Evolutionary conservation across 2,113 vertebrate species (phyloP), one percentile per base, ranked within the genome.

Genomic region (Odocoileus virginianus): DNA sequence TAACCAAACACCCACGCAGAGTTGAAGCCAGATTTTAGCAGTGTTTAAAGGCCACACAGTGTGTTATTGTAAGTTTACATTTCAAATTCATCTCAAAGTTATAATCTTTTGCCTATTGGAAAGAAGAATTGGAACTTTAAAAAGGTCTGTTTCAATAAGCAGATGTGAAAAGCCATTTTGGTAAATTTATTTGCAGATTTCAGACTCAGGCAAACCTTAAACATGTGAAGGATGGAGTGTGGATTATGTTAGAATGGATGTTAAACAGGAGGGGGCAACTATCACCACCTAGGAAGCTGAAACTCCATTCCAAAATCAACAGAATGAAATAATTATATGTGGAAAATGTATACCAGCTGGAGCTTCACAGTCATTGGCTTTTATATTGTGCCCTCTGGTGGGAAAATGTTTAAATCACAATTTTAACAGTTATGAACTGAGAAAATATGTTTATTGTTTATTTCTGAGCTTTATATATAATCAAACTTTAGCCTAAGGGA

Each of bases 111-210:
- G 96, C 89, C 95, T 97, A 45, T 76, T 94, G 94, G 81, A 96
- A 95, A 95, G 78, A 87, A 96, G 89, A 97, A 71, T 33, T 96
- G 96, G 87, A 88, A 93, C 78, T 83, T 78, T 74, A 74, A 97
- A 93, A 97, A 84, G 36, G 6, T 67, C 30, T 85, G 5, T 97
- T 98, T 96, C 95, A 82, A 58, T 78, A 95, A 97, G 61, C 97
- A 97, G 91, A 97, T 98, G 97, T 97, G 95, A 89, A 96, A 97
- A 98, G 52, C 79, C 45, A 91, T 96, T 96, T 98, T 91, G 89
- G 55, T 86, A 40, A 94, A 98, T 98, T 97, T 98, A 97, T 97
- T 95, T 97, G 33, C 15, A 40, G 83, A 83, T 57, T 97, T 95
- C 89, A 96, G 86, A 97, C 76, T 76, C 43, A 55, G 96, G 96